Base-by-base conservation (phyloP, 2,797 vertebrate species). In the Eidolon dupreanum region DNA sequence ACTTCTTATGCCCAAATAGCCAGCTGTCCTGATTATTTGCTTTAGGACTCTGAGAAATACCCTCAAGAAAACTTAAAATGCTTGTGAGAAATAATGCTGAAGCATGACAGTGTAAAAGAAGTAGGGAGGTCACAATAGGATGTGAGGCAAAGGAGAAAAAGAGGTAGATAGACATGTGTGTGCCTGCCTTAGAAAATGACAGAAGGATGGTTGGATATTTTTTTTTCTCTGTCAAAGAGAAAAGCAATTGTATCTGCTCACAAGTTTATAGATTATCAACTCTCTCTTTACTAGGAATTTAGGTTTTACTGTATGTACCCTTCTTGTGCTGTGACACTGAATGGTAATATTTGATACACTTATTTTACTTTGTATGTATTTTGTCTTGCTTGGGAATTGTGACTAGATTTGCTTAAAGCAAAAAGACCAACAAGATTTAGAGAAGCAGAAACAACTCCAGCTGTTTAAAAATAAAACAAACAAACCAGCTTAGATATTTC, bases 391-490 rank as follows among this genome's bases (percentile, higher is more conserved):
- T 84, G 78, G 28, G 73, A 93, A 88, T 53, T 55, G 43, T n/a
- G 81, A 59, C 57, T 53, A 95, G 38, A 89, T 20, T 78, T 31
- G 8, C 38, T 82, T 68, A 75, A 55, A 49, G 41, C 15, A 94
- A 82, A 90, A 81, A 82, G 31, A 73, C 11, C 3, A 20, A 61
- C 1, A 73, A 77, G 31, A 16, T 88, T 70, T 41, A 8, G 53
- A 95, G 16, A 75, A 89, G 70, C 8, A 92, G 46, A 88, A 88
- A 84, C 8, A 28, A 77, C 26, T 82, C 19, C 24, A 86, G 73
- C 66, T 75, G 16, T 43, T 93, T 68, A 92, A 94, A 95, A 85
- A 78, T 63, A 88, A 73, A 83, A 74, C 26, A 41, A 82, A 90
- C 24, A 78, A 89, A 24, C 19, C 49, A 81, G 13, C 19, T 90